Evolutionary conservation across 2,797 vertebrate genomes (phyloP).

Genomic region (Brachyalestes nurse): DNA sequence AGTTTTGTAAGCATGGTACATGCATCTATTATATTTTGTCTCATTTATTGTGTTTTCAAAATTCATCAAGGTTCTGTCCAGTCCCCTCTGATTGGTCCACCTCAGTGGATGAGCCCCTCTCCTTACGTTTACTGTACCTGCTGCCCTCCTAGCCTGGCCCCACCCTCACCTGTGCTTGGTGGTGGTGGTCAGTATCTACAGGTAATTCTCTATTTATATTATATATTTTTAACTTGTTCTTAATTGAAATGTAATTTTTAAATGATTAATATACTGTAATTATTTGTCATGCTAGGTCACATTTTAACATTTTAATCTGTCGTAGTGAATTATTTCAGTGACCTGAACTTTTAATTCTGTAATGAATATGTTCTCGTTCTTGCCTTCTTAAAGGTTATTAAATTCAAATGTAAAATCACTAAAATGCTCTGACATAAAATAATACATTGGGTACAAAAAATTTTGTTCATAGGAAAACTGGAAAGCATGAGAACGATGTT

Average conservation of each 20-base stretch:
- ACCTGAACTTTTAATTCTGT: not conserved
- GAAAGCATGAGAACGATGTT: too few species aligned
- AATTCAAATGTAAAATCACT: too few species aligned
- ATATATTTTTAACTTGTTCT: not conserved
- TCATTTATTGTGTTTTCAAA: not conserved
- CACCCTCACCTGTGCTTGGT: constrained; percentile 61
- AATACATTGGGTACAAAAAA: too few species aligned
- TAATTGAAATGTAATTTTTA: not conserved
- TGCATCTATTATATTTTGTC: not conserved
- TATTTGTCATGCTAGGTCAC: too few species aligned
- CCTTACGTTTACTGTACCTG: constrained; percentile 75
- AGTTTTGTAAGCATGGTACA: not conserved
- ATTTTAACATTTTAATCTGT: too few species aligned
- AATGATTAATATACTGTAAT: too few species aligned
- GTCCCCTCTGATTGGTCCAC: constrained; percentile 61
- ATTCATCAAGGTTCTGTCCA: constrained; percentile 64
- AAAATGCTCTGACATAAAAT: not conserved
- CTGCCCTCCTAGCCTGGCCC: constrained; percentile 67
- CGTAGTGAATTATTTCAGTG: not conserved
- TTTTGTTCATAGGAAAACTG: too few species aligned
- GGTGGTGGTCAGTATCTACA: constrained; percentile 72
- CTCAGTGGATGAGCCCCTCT: constrained; percentile 70
- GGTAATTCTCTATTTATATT: constrained; percentile 59
- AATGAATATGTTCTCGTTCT: too few species aligned
- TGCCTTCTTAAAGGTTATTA: too few species aligned